Evolutionary conservation across 37 sponge, comb jelly and placozoan species (phyloP).

Genomic region (Oscarella lobularis): DNA sequence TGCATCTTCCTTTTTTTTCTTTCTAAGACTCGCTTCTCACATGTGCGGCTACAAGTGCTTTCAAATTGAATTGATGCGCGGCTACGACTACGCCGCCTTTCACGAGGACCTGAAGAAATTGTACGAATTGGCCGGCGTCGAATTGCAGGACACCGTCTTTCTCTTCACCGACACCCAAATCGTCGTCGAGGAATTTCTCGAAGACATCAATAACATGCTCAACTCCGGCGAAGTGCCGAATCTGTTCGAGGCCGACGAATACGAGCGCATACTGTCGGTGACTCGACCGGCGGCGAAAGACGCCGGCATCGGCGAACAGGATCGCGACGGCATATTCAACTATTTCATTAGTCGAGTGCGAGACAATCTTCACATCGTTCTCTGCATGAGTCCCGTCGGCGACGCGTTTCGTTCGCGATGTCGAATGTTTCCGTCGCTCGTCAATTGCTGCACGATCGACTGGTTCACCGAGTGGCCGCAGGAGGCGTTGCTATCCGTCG

Average conservation of each 20-base stretch:
- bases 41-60: conserved; percentile 93
- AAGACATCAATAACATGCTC: conserved; percentile 97
- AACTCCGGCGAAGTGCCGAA: conserved; percentile 99
- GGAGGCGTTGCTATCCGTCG: conserved; percentile 94
- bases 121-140: conserved; percentile 79
- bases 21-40: conserved; percentile 91
- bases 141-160: conserved; percentile 80
- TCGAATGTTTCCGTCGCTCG: conserved; percentile 96
- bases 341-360: conserved; percentile 84
- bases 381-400: conserved; percentile 99
- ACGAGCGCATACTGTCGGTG: conserved; percentile 71
- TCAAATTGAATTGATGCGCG: conserved; percentile 93
- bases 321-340: conserved; percentile 92
- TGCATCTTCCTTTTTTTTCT: no score
- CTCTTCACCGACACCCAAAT: conserved; percentile 99
- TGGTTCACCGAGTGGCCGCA: conserved; percentile 99
- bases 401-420: conserved; percentile 88
- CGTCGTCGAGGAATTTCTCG: conserved; percentile 93
- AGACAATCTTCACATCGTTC: conserved; percentile 89
- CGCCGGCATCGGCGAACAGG: conserved; percentile 61
- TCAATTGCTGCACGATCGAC: conserved; percentile 99
- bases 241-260: conserved; percentile 87
- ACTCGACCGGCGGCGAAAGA: conserved; percentile 80
- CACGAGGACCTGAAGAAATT: conserved; percentile 88
- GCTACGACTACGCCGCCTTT: conserved; percentile 88